Base-by-base conservation (phyloP, 2,888 invertebrate genomes). In the Watsonalla cultraria region DNA sequence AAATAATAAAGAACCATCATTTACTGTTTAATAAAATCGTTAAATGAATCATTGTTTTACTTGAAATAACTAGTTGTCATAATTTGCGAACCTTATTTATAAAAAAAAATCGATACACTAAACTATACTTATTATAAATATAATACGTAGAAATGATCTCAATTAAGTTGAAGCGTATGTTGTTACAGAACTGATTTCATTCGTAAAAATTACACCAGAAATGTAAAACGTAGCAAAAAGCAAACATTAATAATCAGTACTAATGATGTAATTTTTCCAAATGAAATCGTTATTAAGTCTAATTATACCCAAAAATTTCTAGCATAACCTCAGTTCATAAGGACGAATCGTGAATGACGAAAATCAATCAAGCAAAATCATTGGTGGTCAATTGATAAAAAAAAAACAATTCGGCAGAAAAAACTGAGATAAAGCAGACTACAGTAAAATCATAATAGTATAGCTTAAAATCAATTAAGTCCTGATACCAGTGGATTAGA, bases 151-250 rank as follows among this genome's bases (percentile, higher is more conserved):
- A 86, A 87, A 82, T 74, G 80, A 82, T 82, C 77, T 86, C 83
- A 86, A 79, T 83, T 84, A 88, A 86, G 86, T 89, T 85, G 77
- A 90, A 90, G 89, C 88, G 89, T 90, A 89, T 86, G 72, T 81
- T 78, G 80, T 80, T 83, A 84, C 82, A 75, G 76, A 82, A 77
- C 74, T 63, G 66, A 72, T 68, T 72, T 74, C 72, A 72, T 71
- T 62, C 62, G 62, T 66, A 70, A 74, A 80, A 81, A 74, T 75
- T 66, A 75, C 76, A 76, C 66, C 68, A 61, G 46, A 59, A 54
- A 53, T 51, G 56, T 58, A 55, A 54, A 61, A 46, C 0, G 42
- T 11, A 11, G 9, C 42, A 42, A 42, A 42, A 42, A 8, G 42
- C 42, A 42, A 11, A 42, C 42, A 11, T 42, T 5, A 42, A 11